Evolutionary conservation across 2,797 vertebrate genomes (phyloP), one percentile per base, ranked within the genome.

Genomic region (Pangasius mekongensis): DNA sequence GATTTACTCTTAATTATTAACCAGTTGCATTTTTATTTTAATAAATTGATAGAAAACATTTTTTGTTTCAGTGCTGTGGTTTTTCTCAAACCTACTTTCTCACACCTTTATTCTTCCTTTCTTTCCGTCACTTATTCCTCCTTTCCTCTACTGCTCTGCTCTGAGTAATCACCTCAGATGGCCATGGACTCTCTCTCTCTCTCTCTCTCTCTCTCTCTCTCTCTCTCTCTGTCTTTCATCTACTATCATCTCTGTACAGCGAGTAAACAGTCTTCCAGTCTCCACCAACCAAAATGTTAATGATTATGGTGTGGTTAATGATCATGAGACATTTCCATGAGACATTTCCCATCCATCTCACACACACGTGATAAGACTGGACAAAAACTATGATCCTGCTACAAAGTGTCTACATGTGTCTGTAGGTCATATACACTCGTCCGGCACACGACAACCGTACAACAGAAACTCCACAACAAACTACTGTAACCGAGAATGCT

Each of bases 281-380:
- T 78, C 36, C 30, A 36, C 56, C 39, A 52, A 56, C 74, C 58
- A 77, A 86, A 81, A 77, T 77, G 43, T 73, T 83, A 76, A 88
- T 84, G 36, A 49, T 78, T 74, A 76, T 78, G 2, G 6, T 83
- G 82, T 47, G 7, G 47, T 47, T 47, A 47, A 47, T 47, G 47
- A 47, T 47, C 47, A 58, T 77, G 43, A 77, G 16, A 27, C 47
- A 67, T 47, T 47, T 47, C 7, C 47, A 47, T 47, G 47, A 47
- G 74, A 39, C 14, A 81, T 80, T 60, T 60, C 16, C 67, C 84
- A 62, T 85, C 54, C 49, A 39, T 85, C 67, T n/a, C 69, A 47
- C 49, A 78, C 24, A n/a, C 47, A 47, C 47, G 47, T 47, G 47
- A n/a, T 22, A 76, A 49, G 11, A 47, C 47, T 49, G 73, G 22